Conservation (phyloP, 2,113 vertebrate genomes). For the Dendropsophus ebraccatus region DNA sequence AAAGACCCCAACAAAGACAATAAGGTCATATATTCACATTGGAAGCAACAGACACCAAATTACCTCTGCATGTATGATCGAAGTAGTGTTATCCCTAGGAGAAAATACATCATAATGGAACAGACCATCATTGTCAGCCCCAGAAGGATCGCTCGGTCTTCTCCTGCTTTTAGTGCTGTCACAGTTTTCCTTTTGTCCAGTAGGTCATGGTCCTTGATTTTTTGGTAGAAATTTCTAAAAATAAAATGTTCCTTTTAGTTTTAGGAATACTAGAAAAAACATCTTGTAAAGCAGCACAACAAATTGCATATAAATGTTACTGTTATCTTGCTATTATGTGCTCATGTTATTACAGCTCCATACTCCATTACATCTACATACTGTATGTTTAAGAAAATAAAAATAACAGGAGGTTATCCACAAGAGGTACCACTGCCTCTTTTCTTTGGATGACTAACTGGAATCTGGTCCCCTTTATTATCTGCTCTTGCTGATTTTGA, state of each 20-base stretch:
- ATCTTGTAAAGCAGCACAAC: neutral
- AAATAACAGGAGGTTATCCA: neutral
- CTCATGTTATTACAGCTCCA: neutral
- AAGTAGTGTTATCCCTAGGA: constrained; percentile 89
- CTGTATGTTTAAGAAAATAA: neutral
- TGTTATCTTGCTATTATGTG: neutral
- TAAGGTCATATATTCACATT: constrained; percentile 12
- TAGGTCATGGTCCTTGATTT: constrained; percentile 86
- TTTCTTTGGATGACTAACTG: neutral
- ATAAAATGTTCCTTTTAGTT: constrained; percentile 67
- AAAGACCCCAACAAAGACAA: neutral
- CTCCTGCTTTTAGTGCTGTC: constrained; percentile 90
- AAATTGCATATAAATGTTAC: neutral
- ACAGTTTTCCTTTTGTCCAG: constrained; percentile 96
- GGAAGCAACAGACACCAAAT: neutral
- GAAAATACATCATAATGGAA: constrained; percentile 93
- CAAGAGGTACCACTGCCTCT: neutral
- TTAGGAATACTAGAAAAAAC: neutral
- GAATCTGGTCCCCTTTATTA: neutral
- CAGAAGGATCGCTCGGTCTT: constrained; percentile 90
- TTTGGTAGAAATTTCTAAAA: constrained; percentile 92
- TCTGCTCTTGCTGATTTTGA: too few species aligned
- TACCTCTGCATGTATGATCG: constrained; percentile 93
- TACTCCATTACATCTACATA: neutral
- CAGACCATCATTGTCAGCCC: constrained; percentile 91